Conservation (phyloP, 2,888 invertebrate genomes). For the Agonum fuliginosum region DNA sequence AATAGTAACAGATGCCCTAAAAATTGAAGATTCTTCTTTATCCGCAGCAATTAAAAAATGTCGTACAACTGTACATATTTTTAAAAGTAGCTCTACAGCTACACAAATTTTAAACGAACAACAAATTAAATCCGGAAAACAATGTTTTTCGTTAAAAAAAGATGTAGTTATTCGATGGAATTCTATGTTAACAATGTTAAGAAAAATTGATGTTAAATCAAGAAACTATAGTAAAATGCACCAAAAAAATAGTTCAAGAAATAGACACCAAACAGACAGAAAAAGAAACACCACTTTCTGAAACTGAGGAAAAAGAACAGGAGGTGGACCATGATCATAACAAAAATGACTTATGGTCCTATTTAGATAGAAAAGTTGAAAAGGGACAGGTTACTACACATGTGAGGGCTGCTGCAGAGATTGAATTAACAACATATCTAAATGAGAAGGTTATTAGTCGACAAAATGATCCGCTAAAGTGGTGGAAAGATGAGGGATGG, state of each 20-base stretch:
- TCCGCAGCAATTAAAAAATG: slow-evolving; percentile 59
- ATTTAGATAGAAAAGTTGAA: too few relatives aligned
- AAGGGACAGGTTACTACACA: slow-evolving; percentile 62
- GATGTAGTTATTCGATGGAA: slow-evolving; percentile 58
- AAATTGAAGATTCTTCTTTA: slow-evolving; percentile 32
- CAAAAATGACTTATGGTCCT: too few relatives aligned
- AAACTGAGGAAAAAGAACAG: slow-evolving; percentile 63
- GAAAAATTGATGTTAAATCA: background rate
- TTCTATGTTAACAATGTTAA: slow-evolving; percentile 45
- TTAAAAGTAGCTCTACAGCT: slow-evolving; percentile 60
- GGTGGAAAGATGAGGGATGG: background rate
- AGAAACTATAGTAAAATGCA: too few relatives aligned
- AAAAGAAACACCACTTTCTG: slow-evolving; percentile 62
- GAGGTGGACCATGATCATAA: too few relatives aligned
- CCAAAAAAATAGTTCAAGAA: too few relatives aligned
- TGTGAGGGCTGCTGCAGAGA: slow-evolving; percentile 47
- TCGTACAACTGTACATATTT: slow-evolving; percentile 58
- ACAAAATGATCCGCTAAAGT: slow-evolving; percentile 3
- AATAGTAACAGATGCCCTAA: slow-evolving; percentile 57
- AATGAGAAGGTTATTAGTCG: too few relatives aligned
- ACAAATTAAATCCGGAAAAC: slow-evolving; percentile 54
- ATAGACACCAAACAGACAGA: too few relatives aligned
- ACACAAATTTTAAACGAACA: slow-evolving; percentile 57
- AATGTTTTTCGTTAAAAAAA: too few relatives aligned
- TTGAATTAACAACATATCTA: too few relatives aligned